Evolutionary conservation across 2,888 invertebrate genomes (phyloP), one percentile per base, ranked within the genome.

Genomic region (Junonia oenone): DNA sequence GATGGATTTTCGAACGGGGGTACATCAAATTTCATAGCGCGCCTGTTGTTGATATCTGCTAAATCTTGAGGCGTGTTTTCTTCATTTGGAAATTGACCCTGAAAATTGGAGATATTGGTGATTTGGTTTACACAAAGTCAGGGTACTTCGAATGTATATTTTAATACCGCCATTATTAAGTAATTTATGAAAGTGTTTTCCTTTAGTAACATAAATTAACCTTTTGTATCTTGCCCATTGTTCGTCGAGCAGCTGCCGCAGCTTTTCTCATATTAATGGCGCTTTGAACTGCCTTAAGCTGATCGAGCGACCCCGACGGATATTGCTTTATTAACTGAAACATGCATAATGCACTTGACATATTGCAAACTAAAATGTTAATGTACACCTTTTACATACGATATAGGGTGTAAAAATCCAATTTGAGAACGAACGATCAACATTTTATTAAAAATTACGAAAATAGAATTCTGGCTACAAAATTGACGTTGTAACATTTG

Each of bases 261-360:
- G 65, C 56, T 54, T 72, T 77, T 58, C 73, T 75, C 56, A 69
- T 68, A 54, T 77, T 79, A 48, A 81, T 68, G 11, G 74, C 56
- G 49, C 66, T 62, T 58, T 82, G 81, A 53, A 83, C 62, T 2
- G 75, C 81, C 63, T 82, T 83, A 43, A 82, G 54, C 51, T 78
- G 71, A 62, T 83, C 72, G 14, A 81, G 56, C 1, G 78, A 75
- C 0, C 69, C 71, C 0, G 33, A 26, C 0, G 68, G 55, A 47
- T 63, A 65, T 19, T 66, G 65, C 0, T 55, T 15, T 1, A 62
- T n/a, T 31, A 62, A 22, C 82, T 82, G 64, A 45, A 73, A 75
- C n/a, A 35, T 35, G 9, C 2, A 49, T 35, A 22, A 9, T n/a
- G 11, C 29, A 9, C 5, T 11, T 29, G 17, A 29, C 17, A 31